Conservation (phyloP, 2,113 vertebrate species). For the Setophaga kirtlandii region DNA sequence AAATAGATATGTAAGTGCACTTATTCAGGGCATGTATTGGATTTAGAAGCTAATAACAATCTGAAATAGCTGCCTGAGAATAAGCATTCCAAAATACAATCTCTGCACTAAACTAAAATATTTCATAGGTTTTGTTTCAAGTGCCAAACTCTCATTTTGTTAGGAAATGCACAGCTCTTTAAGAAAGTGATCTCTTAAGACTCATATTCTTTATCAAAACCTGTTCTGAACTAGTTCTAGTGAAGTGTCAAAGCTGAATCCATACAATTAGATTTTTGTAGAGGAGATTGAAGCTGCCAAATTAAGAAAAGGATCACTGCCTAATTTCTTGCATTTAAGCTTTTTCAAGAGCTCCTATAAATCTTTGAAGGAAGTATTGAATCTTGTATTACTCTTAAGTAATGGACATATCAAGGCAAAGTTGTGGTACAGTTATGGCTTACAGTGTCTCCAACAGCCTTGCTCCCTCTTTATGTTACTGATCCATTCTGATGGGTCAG, state of each 20-base stretch:
- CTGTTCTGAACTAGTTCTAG: not conserved
- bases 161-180: not conserved
- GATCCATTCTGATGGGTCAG: not conserved
- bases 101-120: not conserved
- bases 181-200: not conserved
- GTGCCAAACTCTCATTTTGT: not conserved
- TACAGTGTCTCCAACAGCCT: accelerated
- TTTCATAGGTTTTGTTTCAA: not conserved
- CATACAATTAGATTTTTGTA: not conserved
- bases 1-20: not conserved
- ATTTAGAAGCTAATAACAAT: not conserved
- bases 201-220: not conserved
- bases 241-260: not conserved
- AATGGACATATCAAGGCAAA: not conserved
- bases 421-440: not conserved
- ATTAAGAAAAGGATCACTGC: not conserved
- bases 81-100: not conserved
- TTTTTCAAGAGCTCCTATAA: not conserved
- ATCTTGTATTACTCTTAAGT: not conserved
- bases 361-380: not conserved
- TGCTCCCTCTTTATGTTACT: not conserved
- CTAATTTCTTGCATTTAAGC: not conserved
- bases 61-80: not conserved
- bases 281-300: not conserved
- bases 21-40: not conserved